These are phyloP conservation scores for Pseudomugil gertrudae DNA, from an alignment of 2,797 vertebrate genomes.

Conservation along the genomic window DNA sequence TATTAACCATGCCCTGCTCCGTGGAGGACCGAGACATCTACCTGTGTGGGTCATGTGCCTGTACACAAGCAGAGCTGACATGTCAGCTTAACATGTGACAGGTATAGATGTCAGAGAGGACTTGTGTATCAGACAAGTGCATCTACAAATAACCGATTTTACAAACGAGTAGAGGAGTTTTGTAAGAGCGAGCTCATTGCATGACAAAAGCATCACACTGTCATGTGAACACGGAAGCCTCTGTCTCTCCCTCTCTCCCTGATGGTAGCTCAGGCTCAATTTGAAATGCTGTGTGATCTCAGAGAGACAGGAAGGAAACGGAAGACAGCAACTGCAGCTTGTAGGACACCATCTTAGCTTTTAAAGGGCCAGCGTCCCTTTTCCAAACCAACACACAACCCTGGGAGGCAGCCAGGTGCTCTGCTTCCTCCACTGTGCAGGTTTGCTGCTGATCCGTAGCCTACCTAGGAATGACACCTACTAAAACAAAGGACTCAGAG, in stretches of 20 bases:
- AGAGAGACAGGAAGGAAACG: constrained; percentile 78
- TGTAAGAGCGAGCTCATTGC: constrained; percentile 47
- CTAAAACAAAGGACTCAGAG: neutral
- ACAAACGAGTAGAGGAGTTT: constrained; percentile 44
- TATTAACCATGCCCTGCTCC: constrained; percentile 60
- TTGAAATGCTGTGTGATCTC: constrained; percentile 57
- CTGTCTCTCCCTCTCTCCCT: neutral
- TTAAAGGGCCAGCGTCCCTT: constrained; percentile 74
- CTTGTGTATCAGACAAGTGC: constrained; percentile 14
- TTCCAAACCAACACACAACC: constrained; percentile 1
- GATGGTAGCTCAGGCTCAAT: constrained; percentile 62
- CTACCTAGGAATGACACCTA: neutral
- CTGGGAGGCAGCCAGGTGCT: constrained; percentile 63
- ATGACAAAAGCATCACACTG: constrained; percentile 22
- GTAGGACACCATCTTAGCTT: constrained; percentile 81
- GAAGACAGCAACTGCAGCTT: constrained; percentile 75
- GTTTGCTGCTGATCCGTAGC: no score
- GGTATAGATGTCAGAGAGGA: constrained; percentile 28
- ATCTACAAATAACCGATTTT: constrained; percentile 35
- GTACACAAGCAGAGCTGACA: constrained; percentile 47
- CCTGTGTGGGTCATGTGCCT: constrained; percentile 34
- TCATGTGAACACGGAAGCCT: constrained; percentile 15
- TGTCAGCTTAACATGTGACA: constrained; percentile 60
- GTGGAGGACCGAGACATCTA: constrained; percentile 10
- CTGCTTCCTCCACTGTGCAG: constrained; percentile 49